Percentiles rank a stretch among this genome's conserved stretches.
Conservation (phyloP, 2,888 invertebrate species). For the Clanis bilineata region DNA sequence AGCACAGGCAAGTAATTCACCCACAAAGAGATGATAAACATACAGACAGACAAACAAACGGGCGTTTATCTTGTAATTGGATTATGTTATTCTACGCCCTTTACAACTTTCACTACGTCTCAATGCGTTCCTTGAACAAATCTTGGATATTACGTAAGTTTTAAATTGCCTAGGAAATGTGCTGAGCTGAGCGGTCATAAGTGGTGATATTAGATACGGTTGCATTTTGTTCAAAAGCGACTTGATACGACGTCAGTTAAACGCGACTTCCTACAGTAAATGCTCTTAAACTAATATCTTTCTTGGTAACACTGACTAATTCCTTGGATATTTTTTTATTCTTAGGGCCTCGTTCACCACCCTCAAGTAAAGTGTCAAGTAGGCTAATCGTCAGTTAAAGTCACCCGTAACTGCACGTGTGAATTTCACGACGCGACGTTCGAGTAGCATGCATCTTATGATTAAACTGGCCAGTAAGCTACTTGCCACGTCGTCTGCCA, state of each 20-base stretch:
- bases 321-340: too few species aligned
- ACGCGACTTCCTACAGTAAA: too few species aligned
- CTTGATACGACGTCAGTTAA: not conserved
- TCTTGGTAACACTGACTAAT: too few species aligned
- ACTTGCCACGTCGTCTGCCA: too few species aligned
- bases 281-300: not conserved
- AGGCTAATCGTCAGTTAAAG: too few species aligned
- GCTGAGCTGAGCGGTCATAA: slow-evolving; percentile 7
- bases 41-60: not conserved
- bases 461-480: too few species aligned
- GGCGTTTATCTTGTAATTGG: not conserved
- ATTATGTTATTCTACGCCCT: not conserved
- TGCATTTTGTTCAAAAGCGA: not conserved
- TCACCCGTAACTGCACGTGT: too few species aligned
- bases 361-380: too few species aligned
- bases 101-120: slow-evolving; percentile 27
- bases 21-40: not conserved
- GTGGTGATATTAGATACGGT: not conserved
- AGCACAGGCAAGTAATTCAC: too few species aligned
- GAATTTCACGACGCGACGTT: too few species aligned
- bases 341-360: too few species aligned
- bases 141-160: slow-evolving; percentile 23
- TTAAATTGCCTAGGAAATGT: slow-evolving; percentile 18
- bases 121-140: slow-evolving; percentile 24
- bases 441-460: too few species aligned